Conservation (phyloP, 2,113 vertebrate species). For the Aphelocoma coerulescens region DNA sequence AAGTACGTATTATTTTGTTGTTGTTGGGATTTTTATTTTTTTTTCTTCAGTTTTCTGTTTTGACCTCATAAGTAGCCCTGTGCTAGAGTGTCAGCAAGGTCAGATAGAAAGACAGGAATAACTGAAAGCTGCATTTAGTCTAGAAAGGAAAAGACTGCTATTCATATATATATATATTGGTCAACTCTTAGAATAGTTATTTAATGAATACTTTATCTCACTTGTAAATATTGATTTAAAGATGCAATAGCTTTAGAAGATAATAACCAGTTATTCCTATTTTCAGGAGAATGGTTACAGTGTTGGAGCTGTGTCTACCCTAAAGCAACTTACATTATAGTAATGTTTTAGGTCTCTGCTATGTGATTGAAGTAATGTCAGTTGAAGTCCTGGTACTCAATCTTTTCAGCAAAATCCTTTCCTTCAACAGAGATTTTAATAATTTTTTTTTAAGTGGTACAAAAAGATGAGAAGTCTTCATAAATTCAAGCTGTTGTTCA, state of each 20-base stretch:
- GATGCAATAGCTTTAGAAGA: not conserved
- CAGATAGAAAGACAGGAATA: not conserved
- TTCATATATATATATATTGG: not conserved
- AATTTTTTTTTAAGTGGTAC: not conserved
- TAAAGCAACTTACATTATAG: not conserved
- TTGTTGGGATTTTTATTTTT: accelerated
- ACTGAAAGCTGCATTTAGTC: not conserved
- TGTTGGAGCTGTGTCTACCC: not conserved
- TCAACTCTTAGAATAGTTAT: not conserved
- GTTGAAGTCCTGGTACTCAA: not conserved
- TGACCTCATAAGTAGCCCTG: not conserved
- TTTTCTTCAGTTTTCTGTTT: not conserved
- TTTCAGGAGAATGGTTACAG: not conserved
- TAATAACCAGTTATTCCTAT: not conserved
- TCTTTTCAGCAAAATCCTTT: not conserved
- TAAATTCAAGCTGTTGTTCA: not conserved
- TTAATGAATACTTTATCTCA: not conserved
- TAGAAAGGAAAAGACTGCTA: not conserved
- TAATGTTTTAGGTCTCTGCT: not conserved
- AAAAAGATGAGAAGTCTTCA: not conserved
- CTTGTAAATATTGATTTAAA: not conserved
- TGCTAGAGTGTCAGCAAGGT: not conserved
- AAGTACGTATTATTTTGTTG: not conserved
- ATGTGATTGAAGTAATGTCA: not conserved
- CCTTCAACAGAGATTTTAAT: not conserved